Base-by-base conservation (phyloP, 2,888 invertebrate species). In the Nycteola revayana region DNA sequence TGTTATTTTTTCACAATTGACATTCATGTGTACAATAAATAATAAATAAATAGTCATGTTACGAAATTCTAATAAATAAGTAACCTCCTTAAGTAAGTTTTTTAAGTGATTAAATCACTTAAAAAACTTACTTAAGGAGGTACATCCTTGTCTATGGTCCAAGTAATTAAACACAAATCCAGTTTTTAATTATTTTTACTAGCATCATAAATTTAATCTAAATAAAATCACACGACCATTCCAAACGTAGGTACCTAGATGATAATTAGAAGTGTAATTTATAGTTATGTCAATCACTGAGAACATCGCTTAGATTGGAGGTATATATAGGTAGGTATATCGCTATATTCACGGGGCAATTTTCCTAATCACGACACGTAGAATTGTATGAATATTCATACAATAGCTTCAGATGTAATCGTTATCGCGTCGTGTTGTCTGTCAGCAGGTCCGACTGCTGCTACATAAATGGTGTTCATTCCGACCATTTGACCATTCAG, bases 311-410 rank as follows among this genome's bases (percentile, higher is more conserved):
- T 7, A 21, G 21, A 7, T 21, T 21, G 21, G n/a, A 21, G n/a
- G 7, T 18, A 18, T n/a, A n/a, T n/a, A n/a, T 5, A 18, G 6
- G 6, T 3, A 18, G 18, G 4, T 3, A 5, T 18, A 6, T 18
- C 18, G 4, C 18, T 18, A 18, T 18, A 6, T 18, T 18, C n/a
- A 21, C 7, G 21, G n/a, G 22, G n/a, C 30, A 5, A 17, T 41
- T 33, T 53, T 32, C 18, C 37, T 57, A 69, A 54, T 53, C 51
- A 38, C 35, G 50, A 47, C 73, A 67, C 74, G 75, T 66, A 55
- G 42, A n/a, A n/a, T 17, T 5, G 33, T 37, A 74, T 79, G 68
- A 79, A 79, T 82, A 81, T 81, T 73, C 69, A 81, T 74, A 45
- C 42, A 40, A 53, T 53, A 65, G 58, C 61, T 58, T 63, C 60